Conservation (phyloP, 1,140 invertebrate species). For the Drosophila serrata region DNA sequence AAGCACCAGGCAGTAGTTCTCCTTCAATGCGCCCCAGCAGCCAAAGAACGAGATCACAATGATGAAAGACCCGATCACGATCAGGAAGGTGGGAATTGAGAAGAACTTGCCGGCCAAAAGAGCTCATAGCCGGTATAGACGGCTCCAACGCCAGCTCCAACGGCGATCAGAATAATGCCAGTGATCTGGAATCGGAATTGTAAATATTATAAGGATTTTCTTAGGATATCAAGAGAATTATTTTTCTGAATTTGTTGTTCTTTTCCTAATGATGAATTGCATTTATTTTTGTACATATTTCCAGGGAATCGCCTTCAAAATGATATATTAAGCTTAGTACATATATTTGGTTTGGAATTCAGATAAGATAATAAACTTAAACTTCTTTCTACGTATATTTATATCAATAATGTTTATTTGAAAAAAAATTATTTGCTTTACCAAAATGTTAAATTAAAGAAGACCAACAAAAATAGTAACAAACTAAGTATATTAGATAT, state of each 20-base stretch:
- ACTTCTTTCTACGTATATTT: not conserved
- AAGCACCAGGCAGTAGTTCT: conserved; percentile 93
- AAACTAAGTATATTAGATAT: not conserved
- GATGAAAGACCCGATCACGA: conserved; percentile 92
- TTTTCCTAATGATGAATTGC: not conserved
- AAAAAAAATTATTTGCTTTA: not conserved
- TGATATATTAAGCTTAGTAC: conserved; percentile 15
- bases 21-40: conserved; percentile 93
- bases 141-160: conserved; percentile 89
- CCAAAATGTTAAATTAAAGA: too few species aligned
- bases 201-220: not conserved
- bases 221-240: not conserved
- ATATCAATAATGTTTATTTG: conserved; percentile 3
- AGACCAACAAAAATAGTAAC: not conserved
- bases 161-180: conserved; percentile 89
- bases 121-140: conserved; percentile 89
- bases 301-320: not conserved
- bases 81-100: conserved; percentile 91
- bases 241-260: not conserved
- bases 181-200: conserved; percentile 87
- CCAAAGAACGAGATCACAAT: conserved; percentile 94
- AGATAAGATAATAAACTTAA: conserved; percentile 22
- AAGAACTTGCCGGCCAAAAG: conserved; percentile 88
- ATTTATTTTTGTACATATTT: not conserved
- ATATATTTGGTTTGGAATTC: not conserved